Evolutionary conservation across 2,113 vertebrate species (phyloP).

Genomic region (Vanacampus margaritifer): DNA sequence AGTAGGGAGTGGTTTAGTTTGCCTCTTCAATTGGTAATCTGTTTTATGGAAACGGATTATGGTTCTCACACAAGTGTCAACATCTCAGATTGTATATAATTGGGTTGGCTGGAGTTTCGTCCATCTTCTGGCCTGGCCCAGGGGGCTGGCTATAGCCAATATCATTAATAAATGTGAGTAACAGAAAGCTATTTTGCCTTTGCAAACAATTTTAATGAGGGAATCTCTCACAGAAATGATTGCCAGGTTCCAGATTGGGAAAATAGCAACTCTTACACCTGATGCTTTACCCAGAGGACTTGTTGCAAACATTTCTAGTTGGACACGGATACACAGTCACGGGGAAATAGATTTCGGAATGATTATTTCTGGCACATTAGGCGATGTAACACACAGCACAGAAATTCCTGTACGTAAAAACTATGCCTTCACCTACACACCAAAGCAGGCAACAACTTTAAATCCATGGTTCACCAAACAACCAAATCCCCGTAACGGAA

Average conservation of each 20-base stretch:
- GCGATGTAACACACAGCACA: neutral
- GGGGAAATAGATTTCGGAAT: neutral
- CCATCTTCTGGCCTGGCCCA: too few relatives aligned
- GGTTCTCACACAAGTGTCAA: neutral
- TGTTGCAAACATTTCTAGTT: neutral
- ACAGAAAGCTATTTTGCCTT: neutral
- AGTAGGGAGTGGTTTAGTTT: too few relatives aligned
- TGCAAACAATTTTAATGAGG: neutral
- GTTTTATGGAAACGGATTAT: neutral
- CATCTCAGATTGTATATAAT: neutral
- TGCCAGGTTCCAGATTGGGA: neutral
- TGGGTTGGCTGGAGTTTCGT: neutral
- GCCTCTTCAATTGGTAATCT: neutral
- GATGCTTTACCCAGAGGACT: neutral
- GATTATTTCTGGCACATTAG: neutral
- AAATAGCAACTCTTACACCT: neutral
- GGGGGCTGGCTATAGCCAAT: neutral
- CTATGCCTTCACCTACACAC: neutral
- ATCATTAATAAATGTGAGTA: neutral
- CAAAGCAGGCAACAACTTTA: conserved; percentile 7
- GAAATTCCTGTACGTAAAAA: neutral
- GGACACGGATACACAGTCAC: neutral
- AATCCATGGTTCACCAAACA: conserved; percentile 24
- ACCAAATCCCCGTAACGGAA: conserved; percentile 13
- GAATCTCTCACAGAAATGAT: neutral